A percentile compares a stretch with the other conserved stretches of the same genome.
phyloP scores from a whole-genome alignment of 1,140 invertebrate genomes.

The Coboldia fuscipes region DNA sequence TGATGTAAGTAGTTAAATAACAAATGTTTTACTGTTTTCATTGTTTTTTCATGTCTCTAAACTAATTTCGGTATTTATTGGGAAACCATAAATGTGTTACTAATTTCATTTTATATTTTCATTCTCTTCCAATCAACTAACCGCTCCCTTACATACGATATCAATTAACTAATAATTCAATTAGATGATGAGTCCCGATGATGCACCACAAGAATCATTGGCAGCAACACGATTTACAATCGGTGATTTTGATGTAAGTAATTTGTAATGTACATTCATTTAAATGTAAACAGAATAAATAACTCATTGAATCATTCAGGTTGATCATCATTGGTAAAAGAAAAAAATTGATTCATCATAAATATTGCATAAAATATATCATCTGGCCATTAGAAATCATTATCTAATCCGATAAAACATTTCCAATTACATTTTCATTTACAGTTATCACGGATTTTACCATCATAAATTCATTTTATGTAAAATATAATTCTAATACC shows the following conservation, averaged over 20 bases:
- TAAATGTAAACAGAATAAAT: too few relatives aligned
- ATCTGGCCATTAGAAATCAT: too few relatives aligned
- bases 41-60: neutral
- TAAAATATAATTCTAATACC: too few relatives aligned
- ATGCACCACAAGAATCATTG: slow-evolving; percentile 30
- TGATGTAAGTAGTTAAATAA: slow-evolving; percentile 44
- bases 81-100: neutral
- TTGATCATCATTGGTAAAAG: too few relatives aligned
- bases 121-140: neutral
- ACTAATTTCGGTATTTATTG: neutral
- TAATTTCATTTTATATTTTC: neutral
- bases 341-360: too few relatives aligned
- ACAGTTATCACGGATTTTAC: too few relatives aligned
- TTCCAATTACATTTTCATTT: too few relatives aligned
- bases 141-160: too few relatives aligned
- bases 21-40: neutral
- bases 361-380: too few relatives aligned
- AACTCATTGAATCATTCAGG: too few relatives aligned
- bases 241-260: slow-evolving; percentile 36
- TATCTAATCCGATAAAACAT: too few relatives aligned
- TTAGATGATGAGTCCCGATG: slow-evolving; percentile 34
- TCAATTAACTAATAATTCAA: slow-evolving; percentile 4
- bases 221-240: slow-evolving; percentile 33
- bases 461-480: too few relatives aligned
- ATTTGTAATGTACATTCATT: neutral